Percentiles rank a stretch among this genome's conserved stretches.
Evolutionary conservation across 2,888 invertebrate genomes (phyloP).

Genomic region (Catocala sponsa): DNA sequence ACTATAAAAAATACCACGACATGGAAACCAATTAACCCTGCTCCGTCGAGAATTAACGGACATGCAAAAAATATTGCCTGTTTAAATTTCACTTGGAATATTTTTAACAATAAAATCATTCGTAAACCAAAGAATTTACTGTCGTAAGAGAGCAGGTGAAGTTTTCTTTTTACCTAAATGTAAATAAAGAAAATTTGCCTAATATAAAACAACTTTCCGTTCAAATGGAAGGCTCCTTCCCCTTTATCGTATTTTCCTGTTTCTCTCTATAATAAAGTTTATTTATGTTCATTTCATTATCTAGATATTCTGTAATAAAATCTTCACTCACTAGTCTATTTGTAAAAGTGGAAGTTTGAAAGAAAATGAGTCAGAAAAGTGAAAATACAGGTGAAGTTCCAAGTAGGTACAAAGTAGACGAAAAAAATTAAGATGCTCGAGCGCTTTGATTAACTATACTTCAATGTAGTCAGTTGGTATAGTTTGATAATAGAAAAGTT

Average conservation of each 20-base stretch:
- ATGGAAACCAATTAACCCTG: constrained; percentile 48
- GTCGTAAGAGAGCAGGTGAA: constrained; percentile 55
- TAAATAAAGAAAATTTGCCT: constrained; percentile 70
- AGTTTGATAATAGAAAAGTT: no score
- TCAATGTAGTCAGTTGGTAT: no score
- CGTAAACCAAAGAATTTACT: constrained; percentile 56
- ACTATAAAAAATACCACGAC: constrained; percentile 36
- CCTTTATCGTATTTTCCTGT: constrained; percentile 67
- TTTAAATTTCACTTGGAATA: constrained; percentile 25
- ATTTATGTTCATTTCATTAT: constrained; percentile 64
- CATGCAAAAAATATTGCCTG: constrained; percentile 29
- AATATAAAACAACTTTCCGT: constrained; percentile 68
- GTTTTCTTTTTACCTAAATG: constrained; percentile 63
- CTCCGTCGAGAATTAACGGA: constrained; percentile 27
- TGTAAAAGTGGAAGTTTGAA: constrained; percentile 23
- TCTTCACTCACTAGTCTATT: constrained; percentile 38
- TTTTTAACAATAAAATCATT: constrained; percentile 33
- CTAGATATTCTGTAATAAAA: constrained; percentile 53
- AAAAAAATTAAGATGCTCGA: background rate
- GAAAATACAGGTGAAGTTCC: background rate
- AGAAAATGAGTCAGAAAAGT: constrained; percentile 6
- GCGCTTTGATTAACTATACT: background rate
- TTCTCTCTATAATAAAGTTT: constrained; percentile 62
- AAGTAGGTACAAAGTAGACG: background rate
- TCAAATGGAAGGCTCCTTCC: constrained; percentile 64